A percentile compares a stretch with the other conserved stretches of the same genome.
These are phyloP conservation scores for Euproctis similis DNA, from an alignment of 2,888 invertebrate species.

Conservation along the genomic window DNA sequence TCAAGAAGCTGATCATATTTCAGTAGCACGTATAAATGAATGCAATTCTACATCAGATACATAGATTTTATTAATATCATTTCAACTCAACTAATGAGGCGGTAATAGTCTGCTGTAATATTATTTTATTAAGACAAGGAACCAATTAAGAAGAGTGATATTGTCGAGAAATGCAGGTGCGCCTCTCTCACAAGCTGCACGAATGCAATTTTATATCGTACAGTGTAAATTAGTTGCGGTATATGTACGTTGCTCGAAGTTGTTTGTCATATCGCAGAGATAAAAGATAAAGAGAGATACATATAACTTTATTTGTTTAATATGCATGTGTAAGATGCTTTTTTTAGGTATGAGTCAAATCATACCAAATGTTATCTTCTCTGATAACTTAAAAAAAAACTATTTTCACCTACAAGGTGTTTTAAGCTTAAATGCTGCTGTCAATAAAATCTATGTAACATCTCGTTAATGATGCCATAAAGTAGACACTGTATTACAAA, in stretches of 20 bases:
- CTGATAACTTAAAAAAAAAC: no score
- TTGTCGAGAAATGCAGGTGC: conserved; percentile 37
- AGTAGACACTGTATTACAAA: neutral
- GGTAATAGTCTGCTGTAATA: conserved; percentile 20
- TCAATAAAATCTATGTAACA: no score
- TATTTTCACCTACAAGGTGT: no score
- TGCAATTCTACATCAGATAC: conserved; percentile 4
- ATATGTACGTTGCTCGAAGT: conserved; percentile 11
- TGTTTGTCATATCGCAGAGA: conserved; percentile 20
- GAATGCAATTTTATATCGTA: conserved; percentile 21
- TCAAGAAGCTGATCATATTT: conserved; percentile 1
- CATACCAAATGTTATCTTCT: no score
- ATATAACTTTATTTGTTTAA: no score
- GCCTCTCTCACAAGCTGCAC: conserved; percentile 37
- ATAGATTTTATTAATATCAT: conserved; percentile 13
- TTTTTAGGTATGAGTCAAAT: no score
- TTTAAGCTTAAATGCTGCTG: no score
- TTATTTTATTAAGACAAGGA: conserved; percentile 25
- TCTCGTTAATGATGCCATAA: neutral
- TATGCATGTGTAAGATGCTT: no score
- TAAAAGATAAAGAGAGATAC: conserved; percentile 1
- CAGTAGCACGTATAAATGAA: conserved; percentile 8
- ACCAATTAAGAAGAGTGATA: conserved; percentile 42
- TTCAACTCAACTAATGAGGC: conserved; percentile 19
- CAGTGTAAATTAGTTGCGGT: conserved; percentile 25